phyloP scores from a whole-genome alignment of 2,888 invertebrate genomes.

The Dendrolimus houi region DNA sequence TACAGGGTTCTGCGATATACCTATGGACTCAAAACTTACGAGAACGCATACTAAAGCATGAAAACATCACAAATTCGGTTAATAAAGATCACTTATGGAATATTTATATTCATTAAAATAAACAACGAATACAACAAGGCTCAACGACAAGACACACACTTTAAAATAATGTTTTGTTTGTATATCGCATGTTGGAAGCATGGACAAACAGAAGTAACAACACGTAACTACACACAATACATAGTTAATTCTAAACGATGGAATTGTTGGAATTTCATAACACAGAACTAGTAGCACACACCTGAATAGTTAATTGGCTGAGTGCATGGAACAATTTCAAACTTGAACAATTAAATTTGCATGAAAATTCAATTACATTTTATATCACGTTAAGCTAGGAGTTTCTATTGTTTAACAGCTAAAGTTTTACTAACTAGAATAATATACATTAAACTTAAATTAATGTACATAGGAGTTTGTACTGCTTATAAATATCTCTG shows the following conservation, averaged over 20 bases:
- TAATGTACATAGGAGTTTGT: not conserved
- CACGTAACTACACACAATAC: not conserved
- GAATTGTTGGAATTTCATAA: not conserved
- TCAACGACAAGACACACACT: too few relatives aligned
- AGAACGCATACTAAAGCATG: too few relatives aligned
- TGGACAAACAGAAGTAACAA: not conserved
- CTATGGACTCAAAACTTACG: too few relatives aligned
- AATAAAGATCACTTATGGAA: too few relatives aligned
- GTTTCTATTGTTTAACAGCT: not conserved
- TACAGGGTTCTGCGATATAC: too few relatives aligned
- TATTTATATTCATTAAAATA: too few relatives aligned
- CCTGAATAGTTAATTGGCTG: not conserved
- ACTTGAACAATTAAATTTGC: not conserved
- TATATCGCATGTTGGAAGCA: not conserved
- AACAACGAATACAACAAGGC: too few relatives aligned
- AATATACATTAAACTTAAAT: not conserved
- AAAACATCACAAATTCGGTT: too few relatives aligned
- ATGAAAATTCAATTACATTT: not conserved
- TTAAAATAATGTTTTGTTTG: not conserved
- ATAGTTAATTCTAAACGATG: not conserved
- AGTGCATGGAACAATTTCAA: not conserved
- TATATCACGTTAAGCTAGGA: not conserved
- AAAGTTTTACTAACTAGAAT: not conserved
- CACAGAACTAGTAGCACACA: conserved; percentile 3
- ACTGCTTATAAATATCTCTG: not conserved